Percentiles rank a stretch among this genome's conserved stretches.
Conservation (phyloP, 2,113 vertebrate genomes). For the Noctilio leporinus region DNA sequence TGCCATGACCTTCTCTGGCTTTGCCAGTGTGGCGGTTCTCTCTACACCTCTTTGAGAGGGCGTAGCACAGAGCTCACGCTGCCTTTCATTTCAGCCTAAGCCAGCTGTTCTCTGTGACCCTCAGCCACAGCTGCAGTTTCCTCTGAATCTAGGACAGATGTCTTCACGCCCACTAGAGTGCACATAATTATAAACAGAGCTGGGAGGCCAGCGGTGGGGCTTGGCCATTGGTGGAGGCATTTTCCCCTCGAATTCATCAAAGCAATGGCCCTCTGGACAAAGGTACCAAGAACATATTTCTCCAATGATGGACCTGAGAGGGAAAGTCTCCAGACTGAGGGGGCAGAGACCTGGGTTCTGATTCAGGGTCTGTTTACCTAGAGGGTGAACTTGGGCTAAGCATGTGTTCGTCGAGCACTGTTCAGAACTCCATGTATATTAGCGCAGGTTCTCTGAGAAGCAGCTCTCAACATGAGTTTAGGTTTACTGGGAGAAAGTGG, state of each 20-base stretch:
- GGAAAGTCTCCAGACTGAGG: neutral
- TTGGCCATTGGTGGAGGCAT: constrained; percentile 8
- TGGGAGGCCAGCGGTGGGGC: neutral
- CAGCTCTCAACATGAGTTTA: neutral
- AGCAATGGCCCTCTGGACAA: neutral
- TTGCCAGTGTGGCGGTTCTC: neutral
- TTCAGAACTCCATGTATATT: neutral
- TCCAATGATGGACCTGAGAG: neutral
- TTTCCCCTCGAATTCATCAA: neutral
- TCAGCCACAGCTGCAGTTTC: neutral
- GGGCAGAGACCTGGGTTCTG: neutral
- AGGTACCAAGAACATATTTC: neutral
- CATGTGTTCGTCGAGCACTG: neutral
- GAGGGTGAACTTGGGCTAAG: neutral
- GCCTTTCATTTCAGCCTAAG: constrained; percentile 53
- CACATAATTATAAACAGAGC: constrained; percentile 68
- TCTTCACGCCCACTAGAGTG: constrained; percentile 65
- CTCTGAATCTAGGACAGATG: constrained; percentile 75
- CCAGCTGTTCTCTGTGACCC: constrained; percentile 48
- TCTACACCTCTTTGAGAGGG: neutral
- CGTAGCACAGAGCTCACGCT: neutral
- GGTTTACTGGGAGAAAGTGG: neutral
- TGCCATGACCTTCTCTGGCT: neutral
- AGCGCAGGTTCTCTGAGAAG: neutral
- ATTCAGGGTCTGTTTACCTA: neutral